These are phyloP conservation scores for Myxocyprinus asiaticus DNA, from an alignment of 2,113 vertebrate species.

Conservation along the genomic window DNA sequence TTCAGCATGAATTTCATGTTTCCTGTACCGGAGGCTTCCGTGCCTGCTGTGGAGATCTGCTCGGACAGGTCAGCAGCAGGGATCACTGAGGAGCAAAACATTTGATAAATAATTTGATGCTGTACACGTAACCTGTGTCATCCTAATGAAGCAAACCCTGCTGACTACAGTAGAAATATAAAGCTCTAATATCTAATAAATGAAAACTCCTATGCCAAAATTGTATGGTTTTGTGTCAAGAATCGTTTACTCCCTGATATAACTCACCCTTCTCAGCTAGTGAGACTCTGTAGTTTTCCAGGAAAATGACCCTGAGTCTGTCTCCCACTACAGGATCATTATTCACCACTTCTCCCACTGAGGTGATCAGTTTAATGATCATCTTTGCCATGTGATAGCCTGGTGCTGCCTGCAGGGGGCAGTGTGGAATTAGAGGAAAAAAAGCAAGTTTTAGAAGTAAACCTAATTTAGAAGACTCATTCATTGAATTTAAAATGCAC, in stretches of 20 bases:
- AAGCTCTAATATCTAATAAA: no score
- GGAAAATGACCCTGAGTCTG: slow-evolving; percentile 83
- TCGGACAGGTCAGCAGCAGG: slow-evolving; percentile 86
- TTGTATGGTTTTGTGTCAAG: no score
- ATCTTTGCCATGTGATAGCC: slow-evolving; percentile 92
- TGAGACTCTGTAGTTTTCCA: slow-evolving; percentile 89
- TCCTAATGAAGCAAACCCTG: no score
- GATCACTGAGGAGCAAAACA: slow-evolving; percentile 73
- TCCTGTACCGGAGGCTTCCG: slow-evolving; percentile 87
- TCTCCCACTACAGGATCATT: slow-evolving; percentile 83
- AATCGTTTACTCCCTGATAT: neutral
- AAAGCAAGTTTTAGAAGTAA: neutral
- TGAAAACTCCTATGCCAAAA: no score
- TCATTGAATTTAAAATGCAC: no score
- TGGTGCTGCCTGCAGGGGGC: slow-evolving; percentile 79
- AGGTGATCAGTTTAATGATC: slow-evolving; percentile 88
- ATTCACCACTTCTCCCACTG: slow-evolving; percentile 82
- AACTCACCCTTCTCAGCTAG: slow-evolving; percentile 84
- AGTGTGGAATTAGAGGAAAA: neutral
- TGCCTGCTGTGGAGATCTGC: slow-evolving; percentile 90
- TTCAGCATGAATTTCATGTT: slow-evolving; percentile 97
- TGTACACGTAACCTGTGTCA: neutral
- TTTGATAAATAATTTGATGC: neutral
- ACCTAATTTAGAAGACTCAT: no score
- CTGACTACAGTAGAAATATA: no score